A percentile compares a stretch with the other conserved stretches of the same genome.
These are phyloP conservation scores for Castor canadensis DNA, from an alignment of 2,113 vertebrate genomes.

Conservation along the genomic window DNA sequence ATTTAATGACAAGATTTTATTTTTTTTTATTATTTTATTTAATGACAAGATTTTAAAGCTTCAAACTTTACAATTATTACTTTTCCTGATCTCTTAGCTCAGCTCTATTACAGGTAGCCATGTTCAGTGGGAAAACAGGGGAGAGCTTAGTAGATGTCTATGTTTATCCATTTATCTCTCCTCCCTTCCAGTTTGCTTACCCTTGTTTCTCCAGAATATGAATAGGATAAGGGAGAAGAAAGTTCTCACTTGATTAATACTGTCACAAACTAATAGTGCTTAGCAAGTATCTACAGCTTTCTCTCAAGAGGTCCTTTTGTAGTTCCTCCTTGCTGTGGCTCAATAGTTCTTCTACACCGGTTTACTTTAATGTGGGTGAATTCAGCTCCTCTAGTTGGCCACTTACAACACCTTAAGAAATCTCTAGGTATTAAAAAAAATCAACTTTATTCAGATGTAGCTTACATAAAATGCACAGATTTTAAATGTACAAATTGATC, in stretches of 20 bases:
- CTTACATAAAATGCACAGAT: conserved; percentile 6
- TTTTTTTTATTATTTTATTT: too few relatives aligned
- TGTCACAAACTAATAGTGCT: conserved; percentile 6
- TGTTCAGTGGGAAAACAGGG: neutral
- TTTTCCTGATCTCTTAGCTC: neutral
- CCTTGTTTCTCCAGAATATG: neutral
- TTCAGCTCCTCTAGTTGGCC: neutral
- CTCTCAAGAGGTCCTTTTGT: neutral
- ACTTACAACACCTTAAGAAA: conserved; percentile 33
- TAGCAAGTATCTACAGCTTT: neutral
- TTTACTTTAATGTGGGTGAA: neutral
- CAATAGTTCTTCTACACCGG: neutral
- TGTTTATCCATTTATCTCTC: neutral
- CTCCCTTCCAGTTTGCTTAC: neutral
- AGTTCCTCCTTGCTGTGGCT: neutral
- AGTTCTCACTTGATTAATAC: neutral
- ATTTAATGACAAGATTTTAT: neutral
- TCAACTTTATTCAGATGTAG: conserved; percentile 23
- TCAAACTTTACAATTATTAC: neutral
- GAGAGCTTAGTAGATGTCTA: neutral
- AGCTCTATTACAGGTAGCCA: neutral
- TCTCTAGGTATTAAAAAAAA: neutral
- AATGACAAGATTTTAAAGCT: neutral
- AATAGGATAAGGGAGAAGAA: neutral
- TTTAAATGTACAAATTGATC: neutral